Evolutionary conservation across 2,888 invertebrate genomes (phyloP).

Genomic region (Monoplex corrugatus): DNA sequence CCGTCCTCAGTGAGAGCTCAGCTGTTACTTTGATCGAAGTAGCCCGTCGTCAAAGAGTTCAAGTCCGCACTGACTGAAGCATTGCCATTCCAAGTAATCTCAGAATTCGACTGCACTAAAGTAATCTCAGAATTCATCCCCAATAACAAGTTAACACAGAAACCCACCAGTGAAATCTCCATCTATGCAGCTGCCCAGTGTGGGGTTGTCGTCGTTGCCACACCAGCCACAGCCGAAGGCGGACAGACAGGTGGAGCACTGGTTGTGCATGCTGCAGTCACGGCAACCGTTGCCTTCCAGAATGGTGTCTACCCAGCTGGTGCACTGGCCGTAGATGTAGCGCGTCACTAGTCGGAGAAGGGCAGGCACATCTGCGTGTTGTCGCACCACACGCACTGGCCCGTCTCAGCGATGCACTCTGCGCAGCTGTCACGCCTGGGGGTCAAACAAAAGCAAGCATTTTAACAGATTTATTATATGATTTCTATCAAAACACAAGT

Average conservation of each 20-base stretch:
- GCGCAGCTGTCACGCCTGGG: constrained; percentile 75
- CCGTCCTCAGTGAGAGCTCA: no score
- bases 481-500: no score
- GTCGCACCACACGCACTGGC: constrained; percentile 97
- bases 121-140: no score
- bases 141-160: no score
- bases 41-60: no score
- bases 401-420: constrained; percentile 90
- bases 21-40: no score
- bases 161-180: constrained; percentile 78
- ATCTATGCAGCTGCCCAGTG: constrained; percentile 86
- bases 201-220: constrained; percentile 92
- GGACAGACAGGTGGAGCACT: constrained; percentile 86
- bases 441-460: neutral
- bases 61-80: no score
- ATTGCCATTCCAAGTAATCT: no score
- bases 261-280: constrained; percentile 75
- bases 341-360: constrained; percentile 97
- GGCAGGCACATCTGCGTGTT: constrained; percentile 94
- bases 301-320: constrained; percentile 92
- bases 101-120: no score
- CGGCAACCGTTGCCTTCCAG: constrained; percentile 66
- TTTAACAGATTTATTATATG: no score
- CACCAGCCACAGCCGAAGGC: constrained; percentile 97
- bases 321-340: constrained; percentile 95